These are phyloP conservation scores for Cyphomyrus discorhynchus DNA, from an alignment of 2,113 vertebrate genomes.

Conservation along the genomic window DNA sequence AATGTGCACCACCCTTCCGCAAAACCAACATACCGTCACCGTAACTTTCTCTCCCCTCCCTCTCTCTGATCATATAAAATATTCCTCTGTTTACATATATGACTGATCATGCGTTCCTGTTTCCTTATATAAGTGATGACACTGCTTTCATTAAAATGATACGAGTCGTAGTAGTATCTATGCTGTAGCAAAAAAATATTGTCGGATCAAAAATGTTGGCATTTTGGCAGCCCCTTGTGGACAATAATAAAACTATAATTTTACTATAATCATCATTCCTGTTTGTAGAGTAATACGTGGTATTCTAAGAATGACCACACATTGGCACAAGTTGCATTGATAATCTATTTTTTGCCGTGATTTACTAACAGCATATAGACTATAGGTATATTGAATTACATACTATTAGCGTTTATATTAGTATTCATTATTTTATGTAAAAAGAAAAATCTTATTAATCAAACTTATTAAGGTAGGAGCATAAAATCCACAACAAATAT, in stretches of 20 bases:
- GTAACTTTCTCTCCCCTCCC: constrained; percentile 22
- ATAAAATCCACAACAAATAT: constrained; percentile 21
- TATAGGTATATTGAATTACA: not conserved
- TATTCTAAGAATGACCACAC: not conserved
- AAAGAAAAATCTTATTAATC: not conserved
- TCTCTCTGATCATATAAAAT: not conserved
- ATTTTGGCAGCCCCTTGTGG: constrained; percentile 32
- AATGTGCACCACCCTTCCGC: constrained; percentile 22
- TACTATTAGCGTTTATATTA: not conserved
- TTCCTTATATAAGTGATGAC: not conserved
- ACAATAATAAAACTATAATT: not conserved
- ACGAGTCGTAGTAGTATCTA: not conserved
- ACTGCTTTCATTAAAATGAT: not conserved
- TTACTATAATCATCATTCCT: not conserved
- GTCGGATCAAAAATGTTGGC: not conserved
- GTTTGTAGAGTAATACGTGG: not conserved
- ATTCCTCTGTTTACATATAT: not conserved
- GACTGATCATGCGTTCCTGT: not conserved
- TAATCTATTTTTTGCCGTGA: not conserved
- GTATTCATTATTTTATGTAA: not conserved
- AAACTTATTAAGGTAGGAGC: not conserved
- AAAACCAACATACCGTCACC: constrained; percentile 35
- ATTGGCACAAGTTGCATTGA: not conserved
- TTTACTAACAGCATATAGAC: not conserved
- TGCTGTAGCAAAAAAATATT: too few species aligned